Evolutionary conservation across 2,888 invertebrate species (phyloP), one percentile per base, ranked within the genome.

Genomic region (Piscicola geometra): DNA sequence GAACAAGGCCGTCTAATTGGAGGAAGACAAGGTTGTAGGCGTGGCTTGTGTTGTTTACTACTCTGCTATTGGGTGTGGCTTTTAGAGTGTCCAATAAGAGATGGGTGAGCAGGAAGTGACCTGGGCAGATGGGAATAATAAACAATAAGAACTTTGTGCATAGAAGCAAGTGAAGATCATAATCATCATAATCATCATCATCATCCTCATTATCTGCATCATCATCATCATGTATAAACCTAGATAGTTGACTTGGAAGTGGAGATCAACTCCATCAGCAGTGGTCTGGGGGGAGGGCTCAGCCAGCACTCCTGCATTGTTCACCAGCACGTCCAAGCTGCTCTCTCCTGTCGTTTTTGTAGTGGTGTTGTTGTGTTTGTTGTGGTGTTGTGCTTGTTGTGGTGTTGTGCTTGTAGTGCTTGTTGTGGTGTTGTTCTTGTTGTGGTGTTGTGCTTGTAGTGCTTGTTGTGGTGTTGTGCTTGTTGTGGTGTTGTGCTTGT

Each of bases 231-330:
- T 41, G 9, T 5, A 18, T 21, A 25, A 21, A 84, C 84, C 84
- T 64, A 85, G 77, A 78, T 84, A 84, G 78, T 85, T 85, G 52
- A 83, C 82, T 70, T 82, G 83, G 75, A 85, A 81, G 72, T 85
- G 85, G 21, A 81, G 72, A 76, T 85, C 85, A 81, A 83, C 82
- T 12, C 83, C 83, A 77, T 85, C 85, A n/a, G 81, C 82, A 18
- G 85, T 84, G 50, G 79, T 78, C 3, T 75, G 76, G 70, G 82
- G 74, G 1, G 83, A 83, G 68, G 81, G 80, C 30, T 12, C 5
- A 81, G 82, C 82, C 82, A 84, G 83, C 3, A 84, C 81, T 15
- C 83, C 85, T 64, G 84, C 85, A 81, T 85, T 86, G 81, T 85
- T 84, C 25, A 85, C 79, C 35, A 86, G 81, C 28, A 83, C 79